phyloP scores from a whole-genome alignment of 2,888 invertebrate genomes.

The Loripinus fragilis region DNA sequence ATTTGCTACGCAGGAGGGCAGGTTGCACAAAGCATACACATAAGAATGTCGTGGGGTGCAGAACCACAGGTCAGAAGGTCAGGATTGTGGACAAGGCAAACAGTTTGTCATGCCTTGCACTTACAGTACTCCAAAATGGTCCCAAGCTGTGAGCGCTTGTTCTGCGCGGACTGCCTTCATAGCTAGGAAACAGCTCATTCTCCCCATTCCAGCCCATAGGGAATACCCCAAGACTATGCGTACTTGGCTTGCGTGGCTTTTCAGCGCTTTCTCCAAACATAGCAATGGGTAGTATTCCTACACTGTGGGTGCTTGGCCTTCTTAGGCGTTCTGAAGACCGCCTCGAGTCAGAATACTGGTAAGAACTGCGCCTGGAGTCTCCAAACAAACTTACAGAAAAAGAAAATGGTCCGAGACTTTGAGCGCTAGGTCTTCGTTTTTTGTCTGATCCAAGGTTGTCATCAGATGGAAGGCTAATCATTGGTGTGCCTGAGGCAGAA shows the following conservation, averaged over 20 bases:
- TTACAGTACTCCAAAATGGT: slow-evolving; percentile 76
- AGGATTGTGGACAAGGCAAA: not conserved
- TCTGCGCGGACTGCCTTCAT: slow-evolving; percentile 64
- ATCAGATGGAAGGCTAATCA: slow-evolving; percentile 75
- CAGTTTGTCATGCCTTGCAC: slow-evolving; percentile 35
- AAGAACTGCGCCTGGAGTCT: slow-evolving; percentile 61
- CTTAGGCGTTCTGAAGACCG: slow-evolving; percentile 64
- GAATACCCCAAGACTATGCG: slow-evolving; percentile 77
- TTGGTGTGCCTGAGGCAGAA: slow-evolving; percentile 63
- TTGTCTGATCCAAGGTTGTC: slow-evolving; percentile 71
- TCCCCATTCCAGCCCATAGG: slow-evolving; percentile 71
- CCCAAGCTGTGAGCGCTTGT: slow-evolving; percentile 77
- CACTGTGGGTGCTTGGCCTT: slow-evolving; percentile 75
- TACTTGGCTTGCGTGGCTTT: slow-evolving; percentile 77
- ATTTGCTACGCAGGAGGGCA: not conserved
- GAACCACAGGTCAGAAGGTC: not conserved
- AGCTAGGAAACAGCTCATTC: slow-evolving; percentile 65
- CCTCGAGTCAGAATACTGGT: slow-evolving; percentile 50
- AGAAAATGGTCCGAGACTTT: slow-evolving; percentile 80
- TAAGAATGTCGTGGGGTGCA: not conserved
- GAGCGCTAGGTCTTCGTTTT: slow-evolving; percentile 79
- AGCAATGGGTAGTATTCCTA: slow-evolving; percentile 75
- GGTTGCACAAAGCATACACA: slow-evolving; percentile 5
- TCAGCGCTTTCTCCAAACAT: slow-evolving; percentile 77
- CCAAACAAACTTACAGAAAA: slow-evolving; percentile 78